phyloP scores from a whole-genome alignment of 1,140 invertebrate species.

The Platyura marginata region DNA sequence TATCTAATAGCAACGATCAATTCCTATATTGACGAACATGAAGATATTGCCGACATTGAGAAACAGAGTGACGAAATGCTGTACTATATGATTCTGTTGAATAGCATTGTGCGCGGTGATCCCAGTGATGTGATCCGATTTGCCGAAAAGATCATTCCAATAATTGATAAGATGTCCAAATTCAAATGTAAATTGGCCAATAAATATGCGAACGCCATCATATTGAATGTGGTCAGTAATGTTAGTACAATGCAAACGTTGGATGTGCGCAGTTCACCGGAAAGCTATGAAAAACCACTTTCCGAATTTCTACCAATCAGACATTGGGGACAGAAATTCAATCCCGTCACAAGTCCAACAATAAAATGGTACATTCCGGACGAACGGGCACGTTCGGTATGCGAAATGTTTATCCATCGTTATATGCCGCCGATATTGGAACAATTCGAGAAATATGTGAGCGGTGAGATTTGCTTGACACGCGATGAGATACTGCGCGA shows the following conservation, averaged over 20 bases:
- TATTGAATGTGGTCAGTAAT: conserved; percentile 20
- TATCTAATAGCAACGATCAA: conserved; percentile 42
- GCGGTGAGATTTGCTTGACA: conserved; percentile 16
- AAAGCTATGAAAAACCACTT: conserved; percentile 40
- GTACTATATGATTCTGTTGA: conserved; percentile 58
- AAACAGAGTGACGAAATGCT: conserved; percentile 59
- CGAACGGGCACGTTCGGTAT: conserved; percentile 42
- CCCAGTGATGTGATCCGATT: conserved; percentile 40
- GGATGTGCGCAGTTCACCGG: conserved; percentile 40
- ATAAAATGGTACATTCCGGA: conserved; percentile 63
- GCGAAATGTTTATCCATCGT: conserved; percentile 39
- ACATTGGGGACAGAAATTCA: conserved; percentile 59
- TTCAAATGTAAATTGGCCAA: conserved; percentile 41
- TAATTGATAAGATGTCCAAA: conserved; percentile 41
- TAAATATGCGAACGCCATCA: conserved; percentile 29
- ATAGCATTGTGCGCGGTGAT: conserved; percentile 44
- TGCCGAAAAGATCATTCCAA: conserved; percentile 32
- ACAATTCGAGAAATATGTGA: conserved; percentile 29
- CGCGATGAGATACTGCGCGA: conserved; percentile 23
- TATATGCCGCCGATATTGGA: conserved; percentile 39
- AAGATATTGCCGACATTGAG: conserved; percentile 41
- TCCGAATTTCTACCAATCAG: conserved; percentile 57
- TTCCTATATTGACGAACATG: conserved; percentile 30
- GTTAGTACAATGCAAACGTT: conserved; percentile 31
- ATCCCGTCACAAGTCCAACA: conserved; percentile 32